These are phyloP conservation scores for Sorex araneus DNA, from an alignment of 2,113 vertebrate genomes.

Conservation along the genomic window DNA sequence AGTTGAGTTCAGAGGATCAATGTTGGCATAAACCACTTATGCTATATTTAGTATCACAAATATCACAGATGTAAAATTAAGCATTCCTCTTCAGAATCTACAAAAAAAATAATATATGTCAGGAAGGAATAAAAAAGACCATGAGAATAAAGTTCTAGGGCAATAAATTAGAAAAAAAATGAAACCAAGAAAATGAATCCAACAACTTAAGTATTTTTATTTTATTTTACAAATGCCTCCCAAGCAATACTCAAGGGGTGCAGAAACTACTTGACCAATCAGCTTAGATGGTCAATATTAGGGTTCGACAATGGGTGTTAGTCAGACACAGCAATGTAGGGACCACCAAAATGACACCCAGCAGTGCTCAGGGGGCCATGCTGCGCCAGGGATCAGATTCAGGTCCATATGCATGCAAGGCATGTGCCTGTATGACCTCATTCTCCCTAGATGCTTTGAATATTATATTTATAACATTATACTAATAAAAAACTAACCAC, in stretches of 20 bases:
- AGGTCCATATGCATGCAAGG: no score
- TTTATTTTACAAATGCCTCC: no score
- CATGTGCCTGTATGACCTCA: neutral
- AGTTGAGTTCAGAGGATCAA: slow-evolving; percentile 13
- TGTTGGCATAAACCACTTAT: neutral
- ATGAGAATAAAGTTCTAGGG: neutral
- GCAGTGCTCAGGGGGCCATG: no score
- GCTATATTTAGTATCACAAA: slow-evolving; percentile 29
- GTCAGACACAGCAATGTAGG: no score
- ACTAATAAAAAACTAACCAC: neutral
- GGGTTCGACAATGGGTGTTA: no score
- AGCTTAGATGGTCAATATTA: no score
- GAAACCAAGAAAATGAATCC: neutral
- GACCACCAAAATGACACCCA: no score
- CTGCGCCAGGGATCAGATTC: no score
- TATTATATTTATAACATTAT: no score
- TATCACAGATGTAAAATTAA: slow-evolving; percentile 21
- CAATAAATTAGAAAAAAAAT: neutral
- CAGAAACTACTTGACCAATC: no score
- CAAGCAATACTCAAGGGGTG: no score
- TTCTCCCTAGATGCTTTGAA: no score
- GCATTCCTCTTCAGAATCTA: slow-evolving; percentile 26
- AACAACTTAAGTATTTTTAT: neutral
- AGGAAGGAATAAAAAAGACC: slow-evolving; percentile 29
- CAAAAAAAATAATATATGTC: neutral